Evolutionary conservation across 2,797 vertebrate genomes (phyloP), one percentile per base, ranked within the genome.

Genomic region (Acestrorhynchus altus): DNA sequence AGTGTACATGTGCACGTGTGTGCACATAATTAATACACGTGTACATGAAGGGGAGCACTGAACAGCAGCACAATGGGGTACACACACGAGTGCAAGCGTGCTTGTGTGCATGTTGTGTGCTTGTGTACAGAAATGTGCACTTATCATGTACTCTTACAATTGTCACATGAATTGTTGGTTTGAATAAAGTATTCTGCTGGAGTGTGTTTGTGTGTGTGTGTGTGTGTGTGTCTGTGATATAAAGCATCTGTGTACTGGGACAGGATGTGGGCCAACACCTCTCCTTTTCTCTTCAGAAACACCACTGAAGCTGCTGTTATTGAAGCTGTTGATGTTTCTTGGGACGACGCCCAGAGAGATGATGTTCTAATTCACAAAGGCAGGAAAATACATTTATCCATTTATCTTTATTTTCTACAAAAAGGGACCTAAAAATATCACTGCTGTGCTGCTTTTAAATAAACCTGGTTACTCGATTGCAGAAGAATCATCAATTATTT

Each of bases 261-360:
- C 54, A 57, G 54, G 54, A 57, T 57, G 54, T 57, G 54, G 54
- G 54, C 9, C 54, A 57, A 28, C 54, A 56, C 24, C 22, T 54
- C 31, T 35, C 31, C 31, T 35, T 35, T 35, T 44, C 12, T 24
- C 8, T 22, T 56, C 11, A 26, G 54, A 57, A 28, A 57, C 20
- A 2, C 2, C 20, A 12, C 20, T 22, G 18, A 54, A 24, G 51
- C 24, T 15, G 22, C 24, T 5, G 6, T 35, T 35, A 6, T 35
- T 35, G 31, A 35, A 35, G 31, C 31, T 35, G 31, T 51, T 15
- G 16, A 51, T 51, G 47, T 18, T 8, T 16, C 15, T 18, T 18
- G 7, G 49, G 49, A 9, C 8, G 49, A 52, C 49, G n/a, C 49
- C 49, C 49, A 1, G 5, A 52, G 18, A 18, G 20, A 9, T 0